phyloP scores from a whole-genome alignment of 1,140 invertebrate genomes.

The Tetragnatha versicolor region DNA sequence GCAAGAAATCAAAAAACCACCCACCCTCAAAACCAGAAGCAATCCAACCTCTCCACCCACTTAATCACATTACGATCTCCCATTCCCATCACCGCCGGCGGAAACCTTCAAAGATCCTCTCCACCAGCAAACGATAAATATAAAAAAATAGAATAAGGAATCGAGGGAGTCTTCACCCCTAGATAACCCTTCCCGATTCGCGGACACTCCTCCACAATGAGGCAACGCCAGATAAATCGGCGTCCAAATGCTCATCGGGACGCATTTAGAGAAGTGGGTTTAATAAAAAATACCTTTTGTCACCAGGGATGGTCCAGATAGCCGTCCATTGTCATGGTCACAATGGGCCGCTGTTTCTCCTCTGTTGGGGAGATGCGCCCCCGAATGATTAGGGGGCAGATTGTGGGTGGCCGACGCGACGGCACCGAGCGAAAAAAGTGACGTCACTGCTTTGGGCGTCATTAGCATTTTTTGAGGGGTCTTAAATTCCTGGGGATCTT shows the following conservation, averaged over 20 bases:
- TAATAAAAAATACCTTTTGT: constrained; percentile 50
- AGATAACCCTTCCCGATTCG: constrained; percentile 52
- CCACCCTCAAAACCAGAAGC: too few relatives aligned
- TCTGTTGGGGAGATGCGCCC: not conserved
- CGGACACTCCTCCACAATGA: constrained; percentile 11
- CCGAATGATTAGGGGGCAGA: constrained; percentile 51
- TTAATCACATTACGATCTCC: too few relatives aligned
- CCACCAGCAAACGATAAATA: too few relatives aligned
- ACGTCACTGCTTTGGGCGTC: too few relatives aligned
- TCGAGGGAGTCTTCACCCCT: too few relatives aligned
- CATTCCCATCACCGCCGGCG: too few relatives aligned
- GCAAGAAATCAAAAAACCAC: too few relatives aligned
- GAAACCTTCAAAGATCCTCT: too few relatives aligned
- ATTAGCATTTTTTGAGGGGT: too few relatives aligned
- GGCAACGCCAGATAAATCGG: constrained; percentile 30
- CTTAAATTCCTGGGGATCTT: not conserved
- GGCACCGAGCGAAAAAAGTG: constrained; percentile 16
- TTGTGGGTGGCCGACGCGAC: constrained; percentile 43
- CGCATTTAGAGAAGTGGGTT: constrained; percentile 3
- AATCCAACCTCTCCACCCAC: too few relatives aligned
- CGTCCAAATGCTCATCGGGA: constrained; percentile 49
- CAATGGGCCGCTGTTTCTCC: constrained; percentile 34
- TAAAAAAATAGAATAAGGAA: too few relatives aligned
- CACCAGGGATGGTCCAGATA: constrained; percentile 43
- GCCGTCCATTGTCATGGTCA: constrained; percentile 37